Percentiles rank a stretch among this genome's conserved stretches.
phyloP scores from a whole-genome alignment of 2,797 vertebrate genomes.

The Gadopsis bispinosus region DNA sequence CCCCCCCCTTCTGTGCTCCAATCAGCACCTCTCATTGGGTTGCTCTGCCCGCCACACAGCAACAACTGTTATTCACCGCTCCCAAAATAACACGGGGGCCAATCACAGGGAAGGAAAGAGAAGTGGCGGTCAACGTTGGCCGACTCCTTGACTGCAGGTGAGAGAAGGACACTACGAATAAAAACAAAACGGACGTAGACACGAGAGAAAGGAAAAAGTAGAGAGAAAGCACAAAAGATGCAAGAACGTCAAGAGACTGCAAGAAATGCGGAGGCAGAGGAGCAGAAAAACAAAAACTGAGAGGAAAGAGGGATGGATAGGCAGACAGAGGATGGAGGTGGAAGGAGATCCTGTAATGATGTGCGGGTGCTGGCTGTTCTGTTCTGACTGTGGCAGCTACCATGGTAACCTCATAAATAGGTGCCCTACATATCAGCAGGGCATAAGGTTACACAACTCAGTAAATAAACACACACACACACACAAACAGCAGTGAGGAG shows the following conservation, averaged over 20 bases:
- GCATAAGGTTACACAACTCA: constrained; percentile 82
- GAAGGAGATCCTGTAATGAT: constrained; percentile 63
- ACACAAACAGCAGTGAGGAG: constrained; percentile 45
- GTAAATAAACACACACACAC: constrained; percentile 77
- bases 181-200: constrained; percentile 2
- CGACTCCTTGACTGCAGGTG: constrained; percentile 54
- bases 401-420: constrained; percentile 87
- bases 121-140: constrained; percentile 50
- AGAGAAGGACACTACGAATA: constrained; percentile 37
- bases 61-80: constrained; percentile 81
- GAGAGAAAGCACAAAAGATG: not conserved
- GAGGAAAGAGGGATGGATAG: constrained; percentile 19
- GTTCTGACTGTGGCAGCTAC: constrained; percentile 75
- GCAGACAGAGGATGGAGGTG: constrained; percentile 53
- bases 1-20: constrained; percentile 65
- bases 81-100: constrained; percentile 83
- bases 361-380: constrained; percentile 71
- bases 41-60: constrained; percentile 74
- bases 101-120: constrained; percentile 64
- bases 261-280: constrained; percentile 23
- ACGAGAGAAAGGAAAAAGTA: not conserved
- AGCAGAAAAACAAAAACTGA: constrained; percentile 27
- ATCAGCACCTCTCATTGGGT: constrained; percentile 69
- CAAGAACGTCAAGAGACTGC: not conserved
- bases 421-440: constrained; percentile 79